Evolutionary conservation across 2,113 vertebrate species (phyloP), one percentile per base, ranked within the genome.

Genomic region (Callipepla squamata): DNA sequence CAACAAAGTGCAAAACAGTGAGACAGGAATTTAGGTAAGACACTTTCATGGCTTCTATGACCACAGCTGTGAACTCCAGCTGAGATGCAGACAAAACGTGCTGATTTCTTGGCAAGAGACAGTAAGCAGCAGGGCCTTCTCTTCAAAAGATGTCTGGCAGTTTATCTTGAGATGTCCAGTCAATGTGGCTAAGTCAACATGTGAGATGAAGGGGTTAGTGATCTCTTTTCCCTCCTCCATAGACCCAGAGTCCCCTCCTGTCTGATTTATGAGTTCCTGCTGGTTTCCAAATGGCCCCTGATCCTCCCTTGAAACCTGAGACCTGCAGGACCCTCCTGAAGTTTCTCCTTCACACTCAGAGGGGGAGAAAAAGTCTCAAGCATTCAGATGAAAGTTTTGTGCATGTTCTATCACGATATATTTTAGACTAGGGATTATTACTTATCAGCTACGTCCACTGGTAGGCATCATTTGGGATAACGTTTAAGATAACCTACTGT

Each of bases 221-320:
- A 89, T 89, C 63, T 89, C 45, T 62, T 74, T 66, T 82, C 67
- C 23, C 61, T 68, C 40, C 50, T 89, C 62, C 53, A 15, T 0
- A 2, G 62, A 58, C 13, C 77, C 9, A 2, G 19, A 76, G 77
- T 61, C 40, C 25, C 21, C 13, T 85, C n/a, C 67, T 0, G 0
- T 25, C 92, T 94, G 92, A 94, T 95, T 96, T 96, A 96, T 91
- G 89, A 91, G 89, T 63, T 94, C 65, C 89, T 92, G 89, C 67
- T 94, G 84, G 13, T 74, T 93, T 82, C 67, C 85, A 89, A 93
- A 95, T 47, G 78, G 85, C 72, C 47, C 28, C n/a, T 70, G 44
- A 34, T 80, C 32, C 47, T 89, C 82, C 32, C 44, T 93, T 96
- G 96, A 91, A 93, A 92, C 90, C 59, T 89, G 92, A 96, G 81